Percentiles rank a stretch among this genome's conserved stretches.
These are phyloP conservation scores for Drosophila serrata DNA, from an alignment of 1,140 invertebrate species.

Conservation along the genomic window DNA sequence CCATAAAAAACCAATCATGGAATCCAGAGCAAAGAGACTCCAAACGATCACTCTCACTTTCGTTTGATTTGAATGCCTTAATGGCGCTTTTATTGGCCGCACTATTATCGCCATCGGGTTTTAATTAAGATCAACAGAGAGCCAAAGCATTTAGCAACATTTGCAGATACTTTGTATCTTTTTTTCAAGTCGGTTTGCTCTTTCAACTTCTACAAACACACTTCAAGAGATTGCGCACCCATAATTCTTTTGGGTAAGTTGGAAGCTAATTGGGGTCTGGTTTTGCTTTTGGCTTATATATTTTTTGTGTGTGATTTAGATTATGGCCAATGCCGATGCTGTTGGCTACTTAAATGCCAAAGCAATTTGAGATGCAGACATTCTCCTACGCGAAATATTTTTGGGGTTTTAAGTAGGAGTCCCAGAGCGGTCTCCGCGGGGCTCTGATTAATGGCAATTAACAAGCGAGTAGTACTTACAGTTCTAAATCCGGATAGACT, in stretches of 20 bases:
- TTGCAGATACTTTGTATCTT: constrained; percentile 61
- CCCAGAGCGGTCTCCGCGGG: constrained; percentile 5
- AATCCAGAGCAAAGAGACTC: constrained; percentile 33
- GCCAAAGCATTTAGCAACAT: constrained; percentile 62
- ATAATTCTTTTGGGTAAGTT: constrained; percentile 81
- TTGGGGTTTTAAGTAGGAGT: constrained; percentile 3
- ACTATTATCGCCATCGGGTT: constrained; percentile 72
- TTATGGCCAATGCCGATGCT: constrained; percentile 47
- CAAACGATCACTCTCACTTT: constrained; percentile 52
- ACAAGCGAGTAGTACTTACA: constrained; percentile 88
- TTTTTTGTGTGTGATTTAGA: constrained; percentile 64
- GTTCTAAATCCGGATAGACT: constrained; percentile 89
- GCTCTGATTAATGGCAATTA: constrained; percentile 24
- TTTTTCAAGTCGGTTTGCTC: constrained; percentile 16
- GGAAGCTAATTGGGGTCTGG: constrained; percentile 79
- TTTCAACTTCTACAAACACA: constrained; percentile 27
- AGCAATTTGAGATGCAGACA: constrained; percentile 67
- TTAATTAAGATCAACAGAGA: constrained; percentile 76
- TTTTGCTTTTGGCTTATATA: constrained; percentile 35
- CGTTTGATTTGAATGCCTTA: constrained; percentile 28
- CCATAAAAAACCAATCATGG: constrained; percentile 47
- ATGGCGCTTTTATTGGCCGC: constrained; percentile 58
- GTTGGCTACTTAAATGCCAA: constrained; percentile 68
- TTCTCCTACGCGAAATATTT: constrained; percentile 42
- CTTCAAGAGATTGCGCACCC: constrained; percentile 48